These are phyloP conservation scores for Drosophila ironensis DNA, from an alignment of 1,140 invertebrate genomes.

Conservation along the genomic window DNA sequence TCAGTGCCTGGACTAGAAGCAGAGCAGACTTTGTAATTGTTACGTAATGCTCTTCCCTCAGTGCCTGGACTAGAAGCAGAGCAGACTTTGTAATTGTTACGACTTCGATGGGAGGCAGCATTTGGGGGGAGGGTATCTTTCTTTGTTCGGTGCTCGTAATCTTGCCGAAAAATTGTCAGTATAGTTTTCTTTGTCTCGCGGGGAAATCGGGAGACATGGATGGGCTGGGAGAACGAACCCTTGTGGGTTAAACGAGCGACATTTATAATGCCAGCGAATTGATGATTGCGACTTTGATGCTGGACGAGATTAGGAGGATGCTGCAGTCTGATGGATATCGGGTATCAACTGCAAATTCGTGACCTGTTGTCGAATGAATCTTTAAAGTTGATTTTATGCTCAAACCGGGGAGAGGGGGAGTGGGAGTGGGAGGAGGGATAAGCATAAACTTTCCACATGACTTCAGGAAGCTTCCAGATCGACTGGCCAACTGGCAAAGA, in stretches of 20 bases:
- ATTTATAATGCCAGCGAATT: constrained; percentile 52
- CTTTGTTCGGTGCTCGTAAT: constrained; percentile 64
- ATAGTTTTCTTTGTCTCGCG: constrained; percentile 50
- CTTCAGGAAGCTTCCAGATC: constrained; percentile 50
- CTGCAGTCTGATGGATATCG: constrained; percentile 38
- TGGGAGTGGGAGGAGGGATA: too few species aligned
- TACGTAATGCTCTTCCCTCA: neutral
- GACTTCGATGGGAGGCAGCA: constrained; percentile 28
- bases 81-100: constrained; percentile 77
- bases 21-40: neutral
- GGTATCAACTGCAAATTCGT: constrained; percentile 29
- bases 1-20: too few species aligned
- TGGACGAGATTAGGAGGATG: constrained; percentile 52
- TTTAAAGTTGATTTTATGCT: constrained; percentile 31
- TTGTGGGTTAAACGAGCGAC: constrained; percentile 62
- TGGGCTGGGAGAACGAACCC: constrained; percentile 21
- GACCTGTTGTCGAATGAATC: constrained; percentile 37
- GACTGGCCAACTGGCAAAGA: too few species aligned
- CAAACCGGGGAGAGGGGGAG: constrained; percentile 11
- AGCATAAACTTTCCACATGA: too few species aligned
- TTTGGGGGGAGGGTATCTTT: constrained; percentile 5
- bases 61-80: constrained; percentile 25
- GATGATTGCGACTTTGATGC: constrained; percentile 54
- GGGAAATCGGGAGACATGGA: neutral
- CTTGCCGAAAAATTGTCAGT: constrained; percentile 50